Evolutionary conservation across 1,140 invertebrate species (phyloP), one percentile per base, ranked within the genome.

Genomic region (Drosophila teissieri): DNA sequence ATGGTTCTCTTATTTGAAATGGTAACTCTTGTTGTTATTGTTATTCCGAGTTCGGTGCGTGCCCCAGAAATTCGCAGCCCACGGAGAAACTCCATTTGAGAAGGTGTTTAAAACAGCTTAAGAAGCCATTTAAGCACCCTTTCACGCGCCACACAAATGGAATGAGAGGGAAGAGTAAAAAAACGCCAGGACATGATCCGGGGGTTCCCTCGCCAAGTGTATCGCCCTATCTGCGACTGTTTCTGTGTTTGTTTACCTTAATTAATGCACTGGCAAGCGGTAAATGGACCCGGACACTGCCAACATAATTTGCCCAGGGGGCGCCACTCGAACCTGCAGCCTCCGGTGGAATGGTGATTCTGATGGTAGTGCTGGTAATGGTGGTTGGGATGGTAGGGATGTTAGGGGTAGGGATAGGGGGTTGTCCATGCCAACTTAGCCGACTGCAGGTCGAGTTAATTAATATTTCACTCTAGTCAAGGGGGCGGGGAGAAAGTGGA

Each of bases 191-290:
- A 53, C 51, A 51, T 31, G 72, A 39, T 54, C 36, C 42, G 54
- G 10, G 3, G n/a, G n/a, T n/a, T 17, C 15, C 40, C 7, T 42
- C n/a, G 14, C 40, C 40, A 42, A 14, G 19, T 48, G 27, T 4
- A n/a, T 34, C 31, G n/a, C 4, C 49, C 36, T 7, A n/a, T 34
- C 31, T 17, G 2, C 49, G 11, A 3, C 48, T 60, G 53, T 44
- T 40, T 73, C 37, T 46, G 60, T 77, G 84, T 89, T 89, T 89
- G 77, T 88, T 88, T 88, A 88, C 84, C 80, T 84, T 88, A 88
- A 88, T 88, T 88, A 88, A 88, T 84, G 84, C 84, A 88, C 63
- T 79, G 67, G 60, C 83, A 67, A 69, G 55, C 70, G 46, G 56
- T 49, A 69, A 78, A 56, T 37, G 57, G 58, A 70, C 51, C 34